phyloP scores from a whole-genome alignment of 2,797 vertebrate genomes.

The Alauda arvensis region DNA sequence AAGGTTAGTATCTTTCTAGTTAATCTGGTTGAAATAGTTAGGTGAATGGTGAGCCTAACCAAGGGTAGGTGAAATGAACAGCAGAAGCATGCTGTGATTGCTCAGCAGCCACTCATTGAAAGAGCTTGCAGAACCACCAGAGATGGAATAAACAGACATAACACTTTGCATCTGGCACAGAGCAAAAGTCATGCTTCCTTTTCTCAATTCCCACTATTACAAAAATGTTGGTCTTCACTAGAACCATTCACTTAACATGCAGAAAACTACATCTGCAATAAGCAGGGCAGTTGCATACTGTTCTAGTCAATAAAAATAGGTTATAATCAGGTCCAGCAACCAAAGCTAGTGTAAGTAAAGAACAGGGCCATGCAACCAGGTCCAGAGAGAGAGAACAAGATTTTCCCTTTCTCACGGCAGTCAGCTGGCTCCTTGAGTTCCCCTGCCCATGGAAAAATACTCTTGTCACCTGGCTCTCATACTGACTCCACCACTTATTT shows the following conservation, averaged over 20 bases:
- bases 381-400: not conserved
- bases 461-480: not conserved
- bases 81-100: accelerated
- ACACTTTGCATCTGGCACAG: not conserved
- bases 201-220: not conserved
- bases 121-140: not conserved
- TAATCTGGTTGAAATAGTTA: not conserved
- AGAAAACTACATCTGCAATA: not conserved
- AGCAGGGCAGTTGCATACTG: not conserved
- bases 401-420: not conserved
- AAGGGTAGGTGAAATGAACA: not conserved
- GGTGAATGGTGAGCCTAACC: not conserved
- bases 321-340: not conserved
- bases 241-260: not conserved
- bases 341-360: not conserved
- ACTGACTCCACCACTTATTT: not conserved
- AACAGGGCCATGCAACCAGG: not conserved
- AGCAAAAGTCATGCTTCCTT: not conserved
- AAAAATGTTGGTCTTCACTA: not conserved
- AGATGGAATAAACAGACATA: not conserved
- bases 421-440: not conserved
- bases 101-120: not conserved
- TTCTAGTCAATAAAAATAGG: not conserved
- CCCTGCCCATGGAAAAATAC: not conserved
- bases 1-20: not conserved